Base-by-base conservation (phyloP, 2,888 invertebrate species). In the Clostera curtula region DNA sequence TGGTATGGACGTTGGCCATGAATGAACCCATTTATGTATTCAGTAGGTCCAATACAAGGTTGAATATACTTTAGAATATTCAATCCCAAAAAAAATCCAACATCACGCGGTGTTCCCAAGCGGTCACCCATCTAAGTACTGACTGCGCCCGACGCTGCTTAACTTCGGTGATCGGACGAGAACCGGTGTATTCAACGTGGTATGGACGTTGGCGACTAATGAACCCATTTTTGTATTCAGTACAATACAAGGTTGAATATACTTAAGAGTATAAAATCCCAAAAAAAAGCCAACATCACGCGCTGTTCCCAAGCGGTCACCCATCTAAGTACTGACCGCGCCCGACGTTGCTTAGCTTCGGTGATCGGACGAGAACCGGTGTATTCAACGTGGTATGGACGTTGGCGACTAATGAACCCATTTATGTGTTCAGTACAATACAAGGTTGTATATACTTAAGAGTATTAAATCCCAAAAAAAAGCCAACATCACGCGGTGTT, bases 301-400 rank as follows among this genome's bases (percentile, higher is more conserved):
- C 49, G 64, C 70, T 73, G 69, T 72, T 73, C 71, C 72, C 72
- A 72, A 66, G 73, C 72, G 72, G 74, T 76, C 75, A 75, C 74
- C 74, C 75, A 77, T 73, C 74, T 70, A 77, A 75, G 76, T 77
- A 77, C 75, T 76, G 69, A 77, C 68, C 68, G 56, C 74, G 74
- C 74, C 76, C 74, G 69, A 75, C 64, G 73, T 70, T 76, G 74
- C 73, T 74, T 77, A 71, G 74, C 73, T 75, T 75, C 76, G 74
- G 77, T 77, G 76, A 77, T 76, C 76, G 74, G 75, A 77, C 73
- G 76, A 76, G 74, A 76, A 72, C 71, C 74, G 72, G 75, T 73
- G 73, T 69, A 44, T 71, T 74, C 72, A 75, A 71, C 70, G 59
- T 75, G 59, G 73, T 75, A 70, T 73, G 73, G 68, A 70, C 70